phyloP scores from a whole-genome alignment of 1,140 invertebrate species.

The Calosoma granatense region DNA sequence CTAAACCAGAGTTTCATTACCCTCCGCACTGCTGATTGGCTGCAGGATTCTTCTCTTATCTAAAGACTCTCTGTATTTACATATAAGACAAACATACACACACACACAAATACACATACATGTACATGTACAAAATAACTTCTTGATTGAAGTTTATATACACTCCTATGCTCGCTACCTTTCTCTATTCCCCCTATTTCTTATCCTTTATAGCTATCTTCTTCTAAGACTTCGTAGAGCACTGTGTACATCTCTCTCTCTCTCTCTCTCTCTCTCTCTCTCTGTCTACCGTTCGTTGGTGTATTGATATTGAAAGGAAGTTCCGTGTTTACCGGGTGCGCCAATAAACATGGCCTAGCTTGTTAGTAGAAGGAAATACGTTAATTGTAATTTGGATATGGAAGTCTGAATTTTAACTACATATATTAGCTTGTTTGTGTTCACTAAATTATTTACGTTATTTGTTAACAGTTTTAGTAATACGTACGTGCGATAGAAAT shows the following conservation, averaged over 20 bases:
- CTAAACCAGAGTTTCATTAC: neutral
- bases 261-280: too few relatives aligned
- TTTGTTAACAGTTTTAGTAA: too few relatives aligned
- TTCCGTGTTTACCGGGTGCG: too few relatives aligned
- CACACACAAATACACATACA: neutral
- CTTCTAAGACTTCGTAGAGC: neutral
- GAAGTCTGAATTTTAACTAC: too few relatives aligned
- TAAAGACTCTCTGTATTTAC: conserved; percentile 3
- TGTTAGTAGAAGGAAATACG: too few relatives aligned
- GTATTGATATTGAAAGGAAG: too few relatives aligned
- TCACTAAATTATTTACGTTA: too few relatives aligned
- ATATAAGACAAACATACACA: neutral
- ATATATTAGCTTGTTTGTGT: too few relatives aligned
- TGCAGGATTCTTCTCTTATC: conserved; percentile 4
- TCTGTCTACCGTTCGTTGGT: too few relatives aligned
- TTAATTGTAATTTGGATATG: too few relatives aligned
- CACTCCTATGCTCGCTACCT: neutral
- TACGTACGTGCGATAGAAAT: too few relatives aligned
- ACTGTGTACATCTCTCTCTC: neutral
- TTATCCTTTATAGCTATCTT: neutral
- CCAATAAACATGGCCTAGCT: too few relatives aligned
- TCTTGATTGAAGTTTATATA: conserved; percentile 8
- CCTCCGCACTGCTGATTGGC: conserved; percentile 1
- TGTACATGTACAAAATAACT: neutral
- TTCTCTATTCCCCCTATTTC: neutral